Evolutionary conservation across 2,888 invertebrate genomes (phyloP), one percentile per base, ranked within the genome.

Genomic region (Acholoe squamosa): DNA sequence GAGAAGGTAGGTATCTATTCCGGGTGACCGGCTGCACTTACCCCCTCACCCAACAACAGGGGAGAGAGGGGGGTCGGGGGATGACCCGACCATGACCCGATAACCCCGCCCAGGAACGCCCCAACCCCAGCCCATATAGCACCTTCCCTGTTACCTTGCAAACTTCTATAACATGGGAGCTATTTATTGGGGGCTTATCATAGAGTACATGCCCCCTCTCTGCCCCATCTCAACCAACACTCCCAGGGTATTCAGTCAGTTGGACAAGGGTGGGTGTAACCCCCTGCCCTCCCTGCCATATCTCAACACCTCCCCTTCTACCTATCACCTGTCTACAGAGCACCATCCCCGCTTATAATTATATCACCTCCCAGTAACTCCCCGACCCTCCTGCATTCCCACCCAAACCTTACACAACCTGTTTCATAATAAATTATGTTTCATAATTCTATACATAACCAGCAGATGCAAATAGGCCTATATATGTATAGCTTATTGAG

Each of bases 21-120:
- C 71, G 71, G 71, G 71, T 28, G 71, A 71, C 14, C 71, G 31
- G 25, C n/a, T 71, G 71, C 71, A 71, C n/a, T 71, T 71, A 25
- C 71, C 71, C 25, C 71, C 31, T 71, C 71, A 28, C 71, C 71
- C 28, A 5, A n/a, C 28, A 71, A 71, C 71, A 25, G 71, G n/a
- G 25, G 71, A 28, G 25, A 0, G 14, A n/a, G 61, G 61, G 3
- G 61, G 14, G 12, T 3, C 7, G n/a, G 61, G 61, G 61, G 5
- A 19, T 71, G 71, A 71, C 71, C 71, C 71, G 71, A 28, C 28
- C 71, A 7, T 16, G 71, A 28, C 71, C 71, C 31, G 71, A 14
- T 71, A 71, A 71, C 71, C 71, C 71, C 61, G 61, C 22, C 61
- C 61, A 19, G 61, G 19, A 61, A 61, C 61, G 22, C 61, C 61